These are phyloP conservation scores for Aurelia sp. DNA, from an alignment of 30 jellyfish, hydroid and myxozoan species.

Conservation along the genomic window DNA sequence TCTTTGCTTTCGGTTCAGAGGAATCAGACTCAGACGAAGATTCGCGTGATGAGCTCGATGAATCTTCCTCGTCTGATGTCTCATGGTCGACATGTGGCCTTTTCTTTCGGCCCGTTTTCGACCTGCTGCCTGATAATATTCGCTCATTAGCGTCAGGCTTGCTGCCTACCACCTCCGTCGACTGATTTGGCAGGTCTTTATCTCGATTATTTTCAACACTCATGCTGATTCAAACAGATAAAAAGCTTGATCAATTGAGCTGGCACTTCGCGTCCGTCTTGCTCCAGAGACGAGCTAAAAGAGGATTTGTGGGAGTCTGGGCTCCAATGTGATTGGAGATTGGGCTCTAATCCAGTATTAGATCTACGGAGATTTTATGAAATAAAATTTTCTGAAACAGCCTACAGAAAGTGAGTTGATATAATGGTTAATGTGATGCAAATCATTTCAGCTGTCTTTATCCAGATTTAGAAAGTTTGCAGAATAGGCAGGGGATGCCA, in stretches of 20 bases:
- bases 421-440: too few relatives aligned
- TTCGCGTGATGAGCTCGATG: not conserved
- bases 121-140: too few relatives aligned
- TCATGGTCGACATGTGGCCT: not conserved
- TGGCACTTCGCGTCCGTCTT: not conserved
- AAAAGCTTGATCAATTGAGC: not conserved
- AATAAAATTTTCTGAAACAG: too few relatives aligned
- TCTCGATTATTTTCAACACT: not conserved
- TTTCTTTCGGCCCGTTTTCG: too few relatives aligned
- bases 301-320: constrained; percentile 46
- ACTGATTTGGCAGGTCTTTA: not conserved
- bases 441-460: too few relatives aligned
- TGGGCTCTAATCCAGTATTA: constrained; percentile 37
- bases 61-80: not conserved
- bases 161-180: not conserved
- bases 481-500: too few relatives aligned
- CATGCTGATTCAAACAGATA: not conserved
- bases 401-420: too few relatives aligned
- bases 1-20: too few relatives aligned
- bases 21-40: constrained; percentile 4
- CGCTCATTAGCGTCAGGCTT: too few relatives aligned
- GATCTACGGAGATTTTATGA: constrained; percentile 37
- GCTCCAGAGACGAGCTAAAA: not conserved
- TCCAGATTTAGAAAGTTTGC: too few relatives aligned
- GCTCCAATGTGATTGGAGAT: constrained; percentile 30